phyloP scores from a whole-genome alignment of 2,797 vertebrate genomes.

The Harpagifer antarcticus region DNA sequence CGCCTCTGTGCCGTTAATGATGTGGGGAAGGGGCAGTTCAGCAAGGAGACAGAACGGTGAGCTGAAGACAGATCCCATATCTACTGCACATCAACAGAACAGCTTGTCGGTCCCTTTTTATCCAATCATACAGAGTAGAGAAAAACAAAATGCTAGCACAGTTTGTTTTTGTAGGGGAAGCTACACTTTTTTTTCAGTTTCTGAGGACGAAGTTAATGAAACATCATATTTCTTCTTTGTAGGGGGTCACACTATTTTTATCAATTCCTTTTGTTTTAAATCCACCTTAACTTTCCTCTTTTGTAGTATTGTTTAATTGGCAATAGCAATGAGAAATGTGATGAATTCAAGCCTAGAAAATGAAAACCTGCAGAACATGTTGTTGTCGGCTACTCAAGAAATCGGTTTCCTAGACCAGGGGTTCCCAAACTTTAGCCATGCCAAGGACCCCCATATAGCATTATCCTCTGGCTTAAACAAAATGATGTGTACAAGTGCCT shows the following conservation, averaged over 20 bases:
- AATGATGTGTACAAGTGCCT: too few relatives aligned
- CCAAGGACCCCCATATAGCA: too few relatives aligned
- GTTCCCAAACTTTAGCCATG: too few relatives aligned
- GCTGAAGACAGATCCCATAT: conserved; percentile 41
- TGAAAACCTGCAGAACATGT: conserved; percentile 9
- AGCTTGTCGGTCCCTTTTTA: background rate
- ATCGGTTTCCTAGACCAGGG: too few relatives aligned
- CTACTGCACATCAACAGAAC: background rate
- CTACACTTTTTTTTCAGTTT: background rate
- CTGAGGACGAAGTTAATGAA: background rate
- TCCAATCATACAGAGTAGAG: too few relatives aligned
- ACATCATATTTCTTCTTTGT: background rate
- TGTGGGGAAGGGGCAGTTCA: conserved; percentile 96
- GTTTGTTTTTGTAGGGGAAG: background rate
- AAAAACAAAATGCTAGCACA: background rate
- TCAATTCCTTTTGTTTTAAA: background rate
- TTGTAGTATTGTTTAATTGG: background rate
- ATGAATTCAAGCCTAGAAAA: conserved; percentile 4
- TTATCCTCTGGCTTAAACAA: too few relatives aligned
- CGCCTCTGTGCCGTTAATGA: conserved; percentile 95
- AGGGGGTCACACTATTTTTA: background rate
- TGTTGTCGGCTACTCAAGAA: conserved; percentile 9
- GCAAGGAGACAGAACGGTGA: conserved; percentile 96
- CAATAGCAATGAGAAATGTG: background rate
- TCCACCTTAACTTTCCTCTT: background rate